These are phyloP conservation scores for Ladona fulva DNA, from an alignment of 1,140 invertebrate species.

Conservation along the genomic window DNA sequence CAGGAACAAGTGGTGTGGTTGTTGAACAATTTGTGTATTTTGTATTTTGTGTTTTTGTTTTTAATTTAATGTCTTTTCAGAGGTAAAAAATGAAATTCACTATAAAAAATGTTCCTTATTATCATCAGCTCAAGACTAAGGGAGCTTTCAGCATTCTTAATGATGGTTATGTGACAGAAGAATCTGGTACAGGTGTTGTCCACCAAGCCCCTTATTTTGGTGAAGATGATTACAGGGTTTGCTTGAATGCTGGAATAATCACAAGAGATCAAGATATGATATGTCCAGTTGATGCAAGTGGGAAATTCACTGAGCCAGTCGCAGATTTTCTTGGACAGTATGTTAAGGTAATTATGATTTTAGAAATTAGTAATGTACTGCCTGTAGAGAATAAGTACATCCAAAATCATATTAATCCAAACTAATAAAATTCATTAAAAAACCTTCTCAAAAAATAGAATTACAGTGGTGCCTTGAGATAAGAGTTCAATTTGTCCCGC, in stretches of 20 bases:
- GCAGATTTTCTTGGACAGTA: conserved; percentile 82
- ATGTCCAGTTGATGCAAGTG: conserved; percentile 91
- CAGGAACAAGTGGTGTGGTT: no score
- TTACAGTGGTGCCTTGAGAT: no score
- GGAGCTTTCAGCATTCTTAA: conserved; percentile 79
- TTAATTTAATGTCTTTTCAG: no score
- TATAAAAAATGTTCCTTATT: background rate
- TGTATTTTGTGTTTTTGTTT: no score
- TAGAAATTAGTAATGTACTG: no score
- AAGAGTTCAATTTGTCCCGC: no score
- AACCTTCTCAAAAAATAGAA: no score
- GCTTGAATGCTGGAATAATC: conserved; percentile 72
- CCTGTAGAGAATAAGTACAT: no score
- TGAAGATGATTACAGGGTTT: conserved; percentile 90
- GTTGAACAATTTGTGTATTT: no score
- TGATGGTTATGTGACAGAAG: conserved; percentile 91
- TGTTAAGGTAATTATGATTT: conserved; percentile 78
- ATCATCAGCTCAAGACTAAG: conserved; percentile 40
- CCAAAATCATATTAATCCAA: no score
- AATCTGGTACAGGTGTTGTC: conserved; percentile 97
- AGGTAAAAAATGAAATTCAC: no score
- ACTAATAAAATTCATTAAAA: no score
- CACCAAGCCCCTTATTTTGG: conserved; percentile 99
- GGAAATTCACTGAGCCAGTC: conserved; percentile 78
- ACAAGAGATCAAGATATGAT: conserved; percentile 74